Percentiles rank a stretch among this genome's conserved stretches.
Conservation (phyloP, 2,888 invertebrate species). For the Tenthredo livida region DNA sequence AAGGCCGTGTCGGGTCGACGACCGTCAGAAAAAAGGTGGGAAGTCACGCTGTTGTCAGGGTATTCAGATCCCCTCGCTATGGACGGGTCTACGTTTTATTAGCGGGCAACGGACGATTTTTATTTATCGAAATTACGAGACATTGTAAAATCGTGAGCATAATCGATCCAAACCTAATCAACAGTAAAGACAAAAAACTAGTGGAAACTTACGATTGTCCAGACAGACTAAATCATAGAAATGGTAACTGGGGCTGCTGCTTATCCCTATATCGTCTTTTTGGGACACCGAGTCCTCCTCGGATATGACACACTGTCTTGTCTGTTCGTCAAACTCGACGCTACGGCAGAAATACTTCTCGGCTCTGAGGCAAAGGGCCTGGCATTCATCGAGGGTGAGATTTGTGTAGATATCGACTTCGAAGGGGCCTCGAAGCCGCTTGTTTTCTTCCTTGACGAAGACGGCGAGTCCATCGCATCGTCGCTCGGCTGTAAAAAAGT, state of each 20-base stretch:
- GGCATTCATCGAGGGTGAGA: constrained; percentile 92
- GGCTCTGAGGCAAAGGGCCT: constrained; percentile 91
- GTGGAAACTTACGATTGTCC: constrained; percentile 89
- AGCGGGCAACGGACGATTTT: constrained; percentile 61
- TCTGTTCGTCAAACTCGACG: constrained; percentile 93
- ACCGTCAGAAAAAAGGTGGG: constrained; percentile 91
- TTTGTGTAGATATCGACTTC: constrained; percentile 93
- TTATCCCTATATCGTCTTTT: constrained; percentile 92
- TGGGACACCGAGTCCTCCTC: constrained; percentile 95
- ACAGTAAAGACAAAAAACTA: not conserved
- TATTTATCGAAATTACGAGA: not conserved
- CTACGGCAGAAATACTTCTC: constrained; percentile 95
- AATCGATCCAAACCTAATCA: not conserved
- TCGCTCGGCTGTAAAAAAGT: constrained; percentile 84
- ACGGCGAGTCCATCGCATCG: constrained; percentile 93
- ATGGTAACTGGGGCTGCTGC: constrained; percentile 91
- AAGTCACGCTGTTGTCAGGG: constrained; percentile 92
- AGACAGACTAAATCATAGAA: constrained; percentile 94
- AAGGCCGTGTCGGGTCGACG: constrained; percentile 93
- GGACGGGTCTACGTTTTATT: constrained; percentile 72
- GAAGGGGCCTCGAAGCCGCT: constrained; percentile 91
- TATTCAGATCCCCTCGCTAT: constrained; percentile 93
- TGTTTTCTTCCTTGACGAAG: constrained; percentile 94
- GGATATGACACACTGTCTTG: constrained; percentile 91
- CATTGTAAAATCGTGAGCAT: not conserved